Evolutionary conservation across 2,113 vertebrate species (phyloP).

Genomic region (Natator depressus): DNA sequence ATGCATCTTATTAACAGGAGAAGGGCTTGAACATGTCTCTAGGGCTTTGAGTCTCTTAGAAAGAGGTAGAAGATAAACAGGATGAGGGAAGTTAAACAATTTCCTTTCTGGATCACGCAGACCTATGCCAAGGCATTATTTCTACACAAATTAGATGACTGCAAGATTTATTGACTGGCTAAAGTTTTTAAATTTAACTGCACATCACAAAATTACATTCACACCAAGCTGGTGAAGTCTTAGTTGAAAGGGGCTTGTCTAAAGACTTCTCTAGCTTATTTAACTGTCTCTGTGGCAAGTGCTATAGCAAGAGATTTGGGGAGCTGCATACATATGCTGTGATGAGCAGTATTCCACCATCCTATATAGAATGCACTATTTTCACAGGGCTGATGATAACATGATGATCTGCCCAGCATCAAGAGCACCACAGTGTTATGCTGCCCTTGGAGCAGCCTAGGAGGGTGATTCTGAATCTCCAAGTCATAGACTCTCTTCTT

Average conservation of each 20-base stretch:
- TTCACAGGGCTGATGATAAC: background rate
- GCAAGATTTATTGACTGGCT: background rate
- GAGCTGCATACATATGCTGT: background rate
- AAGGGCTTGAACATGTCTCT: background rate
- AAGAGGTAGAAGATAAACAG: background rate
- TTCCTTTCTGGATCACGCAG: background rate
- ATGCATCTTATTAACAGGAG: background rate
- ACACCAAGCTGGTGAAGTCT: background rate
- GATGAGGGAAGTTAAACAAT: background rate
- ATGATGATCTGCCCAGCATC: background rate
- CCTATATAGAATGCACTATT: background rate
- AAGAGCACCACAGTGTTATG: background rate
- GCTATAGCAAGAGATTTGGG: background rate
- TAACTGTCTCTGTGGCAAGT: background rate
- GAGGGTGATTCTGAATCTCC: background rate
- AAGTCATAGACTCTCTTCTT: background rate
- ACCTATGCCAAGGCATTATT: background rate
- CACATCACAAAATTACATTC: background rate
- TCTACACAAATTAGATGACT: background rate
- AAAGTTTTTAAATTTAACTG: background rate
- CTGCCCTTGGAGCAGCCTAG: background rate
- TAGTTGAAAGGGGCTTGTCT: background rate
- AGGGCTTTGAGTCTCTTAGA: background rate
- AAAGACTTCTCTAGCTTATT: background rate
- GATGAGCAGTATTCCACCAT: background rate